Base-by-base conservation (phyloP, 2,888 invertebrate genomes). In the Hydropsyche betteni region DNA sequence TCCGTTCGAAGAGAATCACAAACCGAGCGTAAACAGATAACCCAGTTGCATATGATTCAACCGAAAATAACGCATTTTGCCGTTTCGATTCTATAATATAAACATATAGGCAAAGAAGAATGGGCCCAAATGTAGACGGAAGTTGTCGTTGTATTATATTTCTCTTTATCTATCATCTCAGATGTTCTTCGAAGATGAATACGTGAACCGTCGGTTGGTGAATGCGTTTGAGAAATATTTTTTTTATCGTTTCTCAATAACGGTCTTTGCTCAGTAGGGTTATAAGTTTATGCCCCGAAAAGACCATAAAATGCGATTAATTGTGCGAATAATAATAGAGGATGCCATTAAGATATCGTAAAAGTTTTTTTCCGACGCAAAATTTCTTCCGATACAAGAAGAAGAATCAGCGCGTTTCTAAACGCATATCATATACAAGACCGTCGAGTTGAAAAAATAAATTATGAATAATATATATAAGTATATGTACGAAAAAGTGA, bases 11-110 rank as follows among this genome's bases (percentile, higher is more conserved):
- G 5, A 36, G n/a, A 64, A 64, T 33, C 36, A 24, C 61, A 61
- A 61, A 61, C 61, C 61, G 64, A 64, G 64, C 64, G 64, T 64
- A 64, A 10, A 64, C 34, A 64, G 64, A 64, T 64, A 64, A 64
- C 64, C 64, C 64, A 64, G 34, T 64, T 64, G 34, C 64, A 64
- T 64, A 34, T 64, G 24, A 64, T 64, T 64, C 34, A 4, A 7
- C 58, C 64, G 64, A 64, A 64, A 64, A 64, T 64, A 64, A 33
- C n/a, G 36, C 10, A 44, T 64, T 64, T 64, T 34, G 64, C 34
- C 36, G 34, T 64, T 44, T 64, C 64, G n/a, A 36, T 64, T 64
- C 64, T 33, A 24, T 61, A 6, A 12, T 64, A 36, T 64, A 10
- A 44, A 10, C 44, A 10, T 44, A 10, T 44, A 44, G 44, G 44